Percentiles rank a stretch among this genome's conserved stretches.
These are phyloP conservation scores for Cynopterus brachyotis DNA, from an alignment of 2,113 vertebrate species.

Conservation along the genomic window DNA sequence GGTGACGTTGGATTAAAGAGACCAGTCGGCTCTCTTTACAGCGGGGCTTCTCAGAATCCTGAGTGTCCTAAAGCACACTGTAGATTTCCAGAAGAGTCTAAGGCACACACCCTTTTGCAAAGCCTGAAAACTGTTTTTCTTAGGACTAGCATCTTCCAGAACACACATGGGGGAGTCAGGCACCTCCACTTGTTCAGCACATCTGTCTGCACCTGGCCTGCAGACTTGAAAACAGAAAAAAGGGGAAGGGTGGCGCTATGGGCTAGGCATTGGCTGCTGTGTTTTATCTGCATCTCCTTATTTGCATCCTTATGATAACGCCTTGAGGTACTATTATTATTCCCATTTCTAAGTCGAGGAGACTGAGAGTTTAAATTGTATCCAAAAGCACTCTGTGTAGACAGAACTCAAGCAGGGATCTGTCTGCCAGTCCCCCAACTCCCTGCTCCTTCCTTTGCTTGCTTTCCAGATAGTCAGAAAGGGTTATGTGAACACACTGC, in stretches of 20 bases:
- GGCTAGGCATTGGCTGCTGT: not conserved
- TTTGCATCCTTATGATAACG: not conserved
- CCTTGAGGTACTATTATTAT: not conserved
- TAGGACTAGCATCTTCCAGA: not conserved
- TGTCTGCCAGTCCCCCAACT: not conserved
- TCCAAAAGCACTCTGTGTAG: not conserved
- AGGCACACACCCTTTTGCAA: not conserved
- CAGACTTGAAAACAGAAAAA: not conserved
- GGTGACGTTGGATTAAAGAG: not conserved
- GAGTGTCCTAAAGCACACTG: not conserved
- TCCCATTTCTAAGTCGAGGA: not conserved
- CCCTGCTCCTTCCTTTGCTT: not conserved
- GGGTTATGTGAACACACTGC: not conserved
- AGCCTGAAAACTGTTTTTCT: not conserved
- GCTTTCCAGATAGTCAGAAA: not conserved
- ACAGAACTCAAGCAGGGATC: not conserved
- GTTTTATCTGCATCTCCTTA: not conserved
- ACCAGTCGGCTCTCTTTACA: not conserved
- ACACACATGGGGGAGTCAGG: not conserved
- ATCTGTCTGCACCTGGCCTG: not conserved
- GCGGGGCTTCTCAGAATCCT: not conserved
- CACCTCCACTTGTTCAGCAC: not conserved
- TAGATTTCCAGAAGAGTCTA: not conserved
- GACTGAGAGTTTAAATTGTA: not conserved
- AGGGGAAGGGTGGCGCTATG: not conserved